Evolutionary conservation across 2,797 vertebrate genomes (phyloP).

Genomic region (Chelon auratus): DNA sequence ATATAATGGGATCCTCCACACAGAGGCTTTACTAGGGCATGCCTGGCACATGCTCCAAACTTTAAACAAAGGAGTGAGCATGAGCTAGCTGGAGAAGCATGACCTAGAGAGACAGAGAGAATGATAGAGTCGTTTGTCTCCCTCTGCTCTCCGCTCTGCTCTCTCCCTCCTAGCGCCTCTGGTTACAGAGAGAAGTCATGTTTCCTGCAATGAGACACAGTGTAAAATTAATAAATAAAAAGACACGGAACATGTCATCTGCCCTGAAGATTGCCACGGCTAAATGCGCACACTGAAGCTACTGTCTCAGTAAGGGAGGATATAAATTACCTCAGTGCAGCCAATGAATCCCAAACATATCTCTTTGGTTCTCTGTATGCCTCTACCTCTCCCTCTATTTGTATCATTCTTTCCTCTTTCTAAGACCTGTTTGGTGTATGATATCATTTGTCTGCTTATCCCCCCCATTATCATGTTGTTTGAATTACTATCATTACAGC

Average conservation of each 20-base stretch:
- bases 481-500: constrained; percentile 85
- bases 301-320: constrained; percentile 71
- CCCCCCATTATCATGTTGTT: constrained; percentile 79
- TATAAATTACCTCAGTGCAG: constrained; percentile 78
- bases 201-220: constrained; percentile 79
- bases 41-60: constrained; percentile 80
- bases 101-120: constrained; percentile 83
- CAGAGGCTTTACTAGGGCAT: constrained; percentile 77
- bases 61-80: constrained; percentile 82
- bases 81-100: constrained; percentile 79
- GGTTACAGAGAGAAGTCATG: constrained; percentile 81
- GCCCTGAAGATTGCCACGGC: constrained; percentile 82
- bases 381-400: constrained; percentile 52
- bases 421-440: constrained; percentile 76
- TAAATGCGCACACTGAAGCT: constrained; percentile 77
- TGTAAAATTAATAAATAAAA: constrained; percentile 85
- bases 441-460: constrained; percentile 81
- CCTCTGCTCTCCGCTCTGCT: constrained; percentile 70
- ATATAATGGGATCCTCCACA: constrained; percentile 80
- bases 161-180: constrained; percentile 76
- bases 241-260: constrained; percentile 79
- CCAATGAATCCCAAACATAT: constrained; percentile 77
- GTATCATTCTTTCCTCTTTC: constrained; percentile 69
- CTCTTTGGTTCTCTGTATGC: constrained; percentile 50
- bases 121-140: constrained; percentile 82